Conservation (phyloP, 2,113 vertebrate genomes). For the human (Homo sapiens) region GRCh38 chrX:125673001-125673500, state of each 20-base stretch:
- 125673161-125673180: background rate
- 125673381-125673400: background rate
- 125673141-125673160: background rate
- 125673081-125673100: background rate
- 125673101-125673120: slow-evolving; percentile 20
- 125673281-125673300: background rate
- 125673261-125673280: slow-evolving; percentile 13
- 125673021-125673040: slow-evolving; percentile 46
- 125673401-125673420: background rate
- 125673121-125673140: background rate
- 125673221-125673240: background rate
- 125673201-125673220: slow-evolving; percentile 1
- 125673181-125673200: background rate
- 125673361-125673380: background rate
- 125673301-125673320: background rate
- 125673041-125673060: background rate
- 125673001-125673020: slow-evolving; percentile 35
- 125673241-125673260: background rate
- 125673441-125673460: background rate
- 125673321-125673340: background rate
- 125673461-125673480: background rate
- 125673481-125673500: background rate
- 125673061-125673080: background rate
- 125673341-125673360: background rate
- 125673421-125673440: background rate